Evolutionary conservation across 2,113 vertebrate species (phyloP), one percentile per base, ranked within the genome.

Genomic region (Phalacrocorax carbo): DNA sequence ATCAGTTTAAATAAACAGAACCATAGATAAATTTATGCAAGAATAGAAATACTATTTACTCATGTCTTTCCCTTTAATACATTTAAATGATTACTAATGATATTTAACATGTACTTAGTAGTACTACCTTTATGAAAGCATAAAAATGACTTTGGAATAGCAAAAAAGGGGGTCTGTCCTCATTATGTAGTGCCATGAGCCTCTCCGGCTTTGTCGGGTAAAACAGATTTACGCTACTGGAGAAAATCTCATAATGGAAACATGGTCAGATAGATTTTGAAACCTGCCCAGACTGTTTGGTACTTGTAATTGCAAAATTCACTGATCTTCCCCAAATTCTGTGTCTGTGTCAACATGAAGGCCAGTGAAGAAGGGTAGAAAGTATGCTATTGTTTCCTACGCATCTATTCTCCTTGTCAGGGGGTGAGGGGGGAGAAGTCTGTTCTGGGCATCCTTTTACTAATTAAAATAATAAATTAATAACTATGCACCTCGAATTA

Each of bases 1-100:
- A 61, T 73, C 40, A 82, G 18, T 38, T 66, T 82, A 89, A 71
- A 54, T 76, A 86, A 94, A 82, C 54, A 94, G 44, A 65, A 57
- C 4, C 5, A 13, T 9, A 48, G 48, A 51, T n/a, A 80, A 73
- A 79, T 80, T 46, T 80, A 19, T 82, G 29, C 6, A 70, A 70
- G 38, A 46, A 42, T 29, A 42, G 25, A 29, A 32, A 71, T 13
- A 22, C 83, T 72, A 40, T 72, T 82, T 90, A 51, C 7, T 62
- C 3, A 1, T 13, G 4, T 36, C 2, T 71, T 70, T 70, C 38
- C 54, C 23, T 80, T 64, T 48, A 58, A 49, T 92, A 17, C 9
- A 38, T 76, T 34, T 70, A 52, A 65, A 48, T 49, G 10, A 15
- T 76, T 85, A 5, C 8, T 77, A 55, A n/a, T 61, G 5, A 51